Conservation (phyloP, 2,113 vertebrate species). For the Nothobranchius kuhntae region DNA sequence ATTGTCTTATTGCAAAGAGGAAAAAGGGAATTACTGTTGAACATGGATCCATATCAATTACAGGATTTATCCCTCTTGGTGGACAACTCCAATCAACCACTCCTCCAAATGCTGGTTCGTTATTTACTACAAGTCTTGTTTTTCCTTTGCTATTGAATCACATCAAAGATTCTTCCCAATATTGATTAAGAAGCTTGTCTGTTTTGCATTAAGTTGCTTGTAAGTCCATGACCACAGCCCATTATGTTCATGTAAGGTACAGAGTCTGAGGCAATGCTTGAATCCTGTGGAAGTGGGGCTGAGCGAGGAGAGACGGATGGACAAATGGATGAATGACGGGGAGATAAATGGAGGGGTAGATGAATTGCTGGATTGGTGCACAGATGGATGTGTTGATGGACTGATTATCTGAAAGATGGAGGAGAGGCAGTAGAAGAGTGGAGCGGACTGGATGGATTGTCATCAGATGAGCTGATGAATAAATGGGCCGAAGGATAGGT, state of each 20-base stretch:
- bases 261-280: constrained; percentile 41
- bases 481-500: constrained; percentile 68
- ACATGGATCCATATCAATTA: constrained; percentile 77
- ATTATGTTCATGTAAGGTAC: constrained; percentile 31
- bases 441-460: constrained; percentile 56
- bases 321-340: constrained; percentile 60
- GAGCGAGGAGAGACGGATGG: constrained; percentile 47
- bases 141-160: constrained; percentile 37
- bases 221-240: constrained; percentile 16
- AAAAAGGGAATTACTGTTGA: constrained; percentile 22
- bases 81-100: constrained; percentile 39
- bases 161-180: constrained; percentile 14
- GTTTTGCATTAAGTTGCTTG: constrained; percentile 25
- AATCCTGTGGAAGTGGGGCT: constrained; percentile 44
- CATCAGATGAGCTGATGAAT: constrained; percentile 72
- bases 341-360: constrained; percentile 66
- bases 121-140: constrained; percentile 51
- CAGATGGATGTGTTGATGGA: constrained; percentile 74
- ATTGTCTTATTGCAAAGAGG: neutral
- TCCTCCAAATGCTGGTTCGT: constrained; percentile 23
- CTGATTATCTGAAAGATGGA: constrained; percentile 73
- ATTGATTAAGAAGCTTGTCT: constrained; percentile 42
- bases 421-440: constrained; percentile 58
- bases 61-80: constrained; percentile 47
- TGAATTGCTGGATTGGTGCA: constrained; percentile 66